Evolutionary conservation across 30 jellyfish, hydroid and myxozoan species (phyloP), one percentile per base, ranked within the genome.

Genomic region (Mastigias papua): DNA sequence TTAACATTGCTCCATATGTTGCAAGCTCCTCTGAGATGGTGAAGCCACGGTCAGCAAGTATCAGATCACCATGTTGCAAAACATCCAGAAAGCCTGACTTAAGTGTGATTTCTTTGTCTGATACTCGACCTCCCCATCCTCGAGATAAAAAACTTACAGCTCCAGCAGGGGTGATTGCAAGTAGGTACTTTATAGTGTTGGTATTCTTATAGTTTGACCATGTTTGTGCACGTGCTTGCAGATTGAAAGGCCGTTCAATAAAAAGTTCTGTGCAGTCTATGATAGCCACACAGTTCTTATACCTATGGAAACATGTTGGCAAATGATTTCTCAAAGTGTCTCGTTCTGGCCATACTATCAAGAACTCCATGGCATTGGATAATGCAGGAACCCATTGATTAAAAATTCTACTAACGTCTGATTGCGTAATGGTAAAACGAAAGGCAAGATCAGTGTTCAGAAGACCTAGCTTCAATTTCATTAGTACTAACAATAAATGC

Each of bases 21-120:
- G 97, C 94, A 20, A 92, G 46, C 66, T 86, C 97, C 28, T 86
- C 97, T 34, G 37, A 27, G 21, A 92, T 65, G 17, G 78, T 23
- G 70, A 92, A 92, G 27, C 97, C 96, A 19, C 98, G 42, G 86
- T 92, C 98, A 35, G 98, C 98, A 11, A 92, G 69, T 17, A 92
- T 71, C 2, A 31, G 66, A 51, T 92, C 97, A 0, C 94, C 97
- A 42, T 69, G 48, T 58, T 30, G 57, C n/a, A 92, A 20, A 9
- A 2, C 2, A 19, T 92, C 81, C 50, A 92, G 61, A 69, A 92
- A 92, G 2, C 87, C 94, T 22, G 78, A 76, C 33, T 86, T 49
- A n/a, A 48, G 69, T 26, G 88, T 86, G 27, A 91, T 91, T 31
- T 82, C 84, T 51, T 86, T 92, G 82, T 92, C 97, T 2, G 95